Evolutionary conservation across 2,797 vertebrate species (phyloP).

Genomic region (Pangasius sanitwongsei): DNA sequence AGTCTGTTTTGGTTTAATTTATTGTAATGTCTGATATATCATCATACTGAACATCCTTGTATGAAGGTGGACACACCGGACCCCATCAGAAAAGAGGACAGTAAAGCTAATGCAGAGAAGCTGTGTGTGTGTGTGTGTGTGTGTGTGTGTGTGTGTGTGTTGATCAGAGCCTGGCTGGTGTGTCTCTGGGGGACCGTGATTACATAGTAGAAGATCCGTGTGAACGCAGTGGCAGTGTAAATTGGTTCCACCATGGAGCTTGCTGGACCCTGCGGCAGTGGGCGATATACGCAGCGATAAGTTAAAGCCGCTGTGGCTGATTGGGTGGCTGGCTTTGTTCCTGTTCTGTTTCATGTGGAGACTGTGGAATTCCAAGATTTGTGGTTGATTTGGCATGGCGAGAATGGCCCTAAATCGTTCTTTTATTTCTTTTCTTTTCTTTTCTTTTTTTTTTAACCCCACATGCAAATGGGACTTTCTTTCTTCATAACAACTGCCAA

Average conservation of each 20-base stretch:
- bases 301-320: conserved; percentile 66
- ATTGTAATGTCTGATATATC: not conserved
- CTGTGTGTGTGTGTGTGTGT: not conserved
- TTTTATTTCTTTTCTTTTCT: conserved; percentile 27
- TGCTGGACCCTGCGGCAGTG: conserved; percentile 59
- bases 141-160: not conserved
- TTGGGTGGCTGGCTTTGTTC: conserved; percentile 62
- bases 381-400: conserved; percentile 60
- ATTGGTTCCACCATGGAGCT: conserved; percentile 55
- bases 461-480: conserved; percentile 50
- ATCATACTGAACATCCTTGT: not conserved
- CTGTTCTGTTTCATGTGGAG: conserved; percentile 64
- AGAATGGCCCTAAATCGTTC: conserved; percentile 51
- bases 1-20: not conserved
- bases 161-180: conserved; percentile 10
- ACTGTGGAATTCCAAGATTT: conserved; percentile 63
- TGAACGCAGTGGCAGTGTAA: conserved; percentile 60
- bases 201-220: conserved; percentile 48
- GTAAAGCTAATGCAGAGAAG: not conserved
- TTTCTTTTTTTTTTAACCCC: not conserved
- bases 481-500: conserved; percentile 54
- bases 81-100: conserved; percentile 6
- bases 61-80: not conserved
- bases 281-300: conserved; percentile 67
- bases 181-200: conserved; percentile 27